Evolutionary conservation across 2,113 vertebrate genomes (phyloP).

Genomic region (Larimichthys crocea): DNA sequence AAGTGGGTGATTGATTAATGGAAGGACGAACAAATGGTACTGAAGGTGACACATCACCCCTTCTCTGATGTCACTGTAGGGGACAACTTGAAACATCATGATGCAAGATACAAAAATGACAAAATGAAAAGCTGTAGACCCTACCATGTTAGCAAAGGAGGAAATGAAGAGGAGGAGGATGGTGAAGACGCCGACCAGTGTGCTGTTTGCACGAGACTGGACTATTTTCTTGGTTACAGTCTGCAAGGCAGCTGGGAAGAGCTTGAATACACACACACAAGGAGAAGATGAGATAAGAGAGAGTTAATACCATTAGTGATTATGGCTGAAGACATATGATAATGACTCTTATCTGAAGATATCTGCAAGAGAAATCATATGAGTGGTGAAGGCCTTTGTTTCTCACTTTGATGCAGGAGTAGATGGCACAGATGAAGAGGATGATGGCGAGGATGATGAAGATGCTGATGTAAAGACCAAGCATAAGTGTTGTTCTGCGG

Average conservation of each 20-base stretch:
- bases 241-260: slow-evolving; percentile 89
- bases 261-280: slow-evolving; percentile 74
- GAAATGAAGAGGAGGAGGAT: slow-evolving; percentile 93
- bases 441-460: slow-evolving; percentile 89
- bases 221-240: slow-evolving; percentile 90
- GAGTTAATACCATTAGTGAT: slow-evolving; percentile 60
- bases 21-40: neutral
- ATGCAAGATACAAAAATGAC: neutral
- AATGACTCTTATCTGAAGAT: slow-evolving; percentile 52
- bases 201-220: slow-evolving; percentile 92
- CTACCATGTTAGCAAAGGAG: slow-evolving; percentile 94
- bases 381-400: slow-evolving; percentile 38
- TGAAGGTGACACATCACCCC: neutral
- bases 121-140: slow-evolving; percentile 21
- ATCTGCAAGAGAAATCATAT: slow-evolving; percentile 28
- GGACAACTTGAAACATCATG: slow-evolving; percentile 6
- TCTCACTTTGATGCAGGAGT: slow-evolving; percentile 93
- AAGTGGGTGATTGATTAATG: neutral
- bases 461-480: slow-evolving; percentile 88
- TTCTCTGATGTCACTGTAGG: neutral
- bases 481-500: slow-evolving; percentile 89
- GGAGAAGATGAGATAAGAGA: slow-evolving; percentile 59
- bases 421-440: slow-evolving; percentile 91
- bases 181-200: slow-evolving; percentile 89
- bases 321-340: slow-evolving; percentile 50